Evolutionary conservation across 2,888 invertebrate species (phyloP).

Genomic region (Saturnia japonica): DNA sequence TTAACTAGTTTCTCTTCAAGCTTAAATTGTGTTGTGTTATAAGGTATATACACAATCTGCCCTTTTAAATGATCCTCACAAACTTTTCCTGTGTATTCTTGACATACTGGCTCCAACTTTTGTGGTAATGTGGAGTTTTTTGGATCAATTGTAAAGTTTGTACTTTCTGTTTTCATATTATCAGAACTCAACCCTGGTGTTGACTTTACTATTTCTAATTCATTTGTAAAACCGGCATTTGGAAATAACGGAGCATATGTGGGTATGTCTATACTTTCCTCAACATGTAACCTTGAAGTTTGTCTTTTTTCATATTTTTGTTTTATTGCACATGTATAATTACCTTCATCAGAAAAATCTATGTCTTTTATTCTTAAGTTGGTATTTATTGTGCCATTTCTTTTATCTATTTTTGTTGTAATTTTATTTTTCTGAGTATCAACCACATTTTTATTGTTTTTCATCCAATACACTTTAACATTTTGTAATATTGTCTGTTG

Average conservation of each 20-base stretch:
- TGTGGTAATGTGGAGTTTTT: constrained; percentile 42
- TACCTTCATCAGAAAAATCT: constrained; percentile 57
- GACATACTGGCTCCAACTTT: constrained; percentile 83
- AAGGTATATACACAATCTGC: constrained; percentile 92
- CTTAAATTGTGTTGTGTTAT: constrained; percentile 87
- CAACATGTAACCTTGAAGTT: constrained; percentile 59
- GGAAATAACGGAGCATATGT: constrained; percentile 61
- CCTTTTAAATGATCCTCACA: constrained; percentile 91
- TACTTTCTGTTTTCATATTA: constrained; percentile 51
- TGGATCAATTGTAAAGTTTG: constrained; percentile 30
- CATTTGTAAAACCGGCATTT: constrained; percentile 49
- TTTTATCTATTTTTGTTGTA: constrained; percentile 64
- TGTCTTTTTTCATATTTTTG: constrained; percentile 71
- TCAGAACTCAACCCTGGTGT: constrained; percentile 60
- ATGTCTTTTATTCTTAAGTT: constrained; percentile 63
- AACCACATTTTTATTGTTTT: constrained; percentile 56
- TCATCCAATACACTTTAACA: constrained; percentile 72
- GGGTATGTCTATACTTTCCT: constrained; percentile 79
- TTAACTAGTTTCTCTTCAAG: constrained; percentile 92
- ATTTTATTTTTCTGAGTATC: constrained; percentile 57
- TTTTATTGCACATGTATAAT: constrained; percentile 73
- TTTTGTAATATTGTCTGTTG: constrained; percentile 67
- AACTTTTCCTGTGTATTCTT: constrained; percentile 90
- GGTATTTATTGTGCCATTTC: constrained; percentile 67
- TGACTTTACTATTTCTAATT: constrained; percentile 55